Percentiles rank a stretch among this genome's conserved stretches.
phyloP scores from a whole-genome alignment of 2,113 vertebrate species.

The Hiodon tergisus region DNA sequence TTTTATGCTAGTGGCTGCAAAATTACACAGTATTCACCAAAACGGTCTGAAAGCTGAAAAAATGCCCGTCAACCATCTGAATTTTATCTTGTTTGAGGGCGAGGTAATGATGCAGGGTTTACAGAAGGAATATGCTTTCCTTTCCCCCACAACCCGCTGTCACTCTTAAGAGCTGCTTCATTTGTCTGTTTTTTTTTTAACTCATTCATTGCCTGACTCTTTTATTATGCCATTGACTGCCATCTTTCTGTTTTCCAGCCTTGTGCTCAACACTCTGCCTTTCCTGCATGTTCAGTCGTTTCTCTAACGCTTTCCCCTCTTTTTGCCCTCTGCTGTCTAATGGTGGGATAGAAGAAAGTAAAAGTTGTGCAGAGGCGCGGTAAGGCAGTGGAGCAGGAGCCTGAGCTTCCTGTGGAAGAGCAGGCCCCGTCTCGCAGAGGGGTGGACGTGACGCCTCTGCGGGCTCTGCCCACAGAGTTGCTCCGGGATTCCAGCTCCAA shows the following conservation, averaged over 20 bases:
- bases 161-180: neutral
- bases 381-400: slow-evolving; percentile 33
- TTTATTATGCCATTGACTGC: neutral
- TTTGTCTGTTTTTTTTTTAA: neutral
- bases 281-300: slow-evolving; percentile 30
- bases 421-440: slow-evolving; percentile 4
- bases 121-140: no score
- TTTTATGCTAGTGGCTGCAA: no score
- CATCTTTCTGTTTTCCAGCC: slow-evolving; percentile 23
- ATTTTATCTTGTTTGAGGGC: no score
- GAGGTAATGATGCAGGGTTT: no score
- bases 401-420: slow-evolving; percentile 10
- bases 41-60: no score
- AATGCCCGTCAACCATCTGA: no score
- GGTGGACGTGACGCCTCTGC: slow-evolving; percentile 1
- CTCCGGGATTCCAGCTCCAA: slow-evolving; percentile 21
- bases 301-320: slow-evolving; percentile 50
- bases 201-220: neutral
- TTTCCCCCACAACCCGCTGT: no score
- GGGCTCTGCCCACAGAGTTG: slow-evolving; percentile 35
- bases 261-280: slow-evolving; percentile 32
- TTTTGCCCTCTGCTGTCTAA: slow-evolving; percentile 48
- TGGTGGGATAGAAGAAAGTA: slow-evolving; percentile 55
- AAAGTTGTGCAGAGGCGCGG: slow-evolving; percentile 38
- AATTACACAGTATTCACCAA: no score